A percentile compares a stretch with the other conserved stretches of the same genome.
Evolutionary conservation across 2,888 invertebrate species (phyloP).

Genomic region (Meghimatium bilineatum): DNA sequence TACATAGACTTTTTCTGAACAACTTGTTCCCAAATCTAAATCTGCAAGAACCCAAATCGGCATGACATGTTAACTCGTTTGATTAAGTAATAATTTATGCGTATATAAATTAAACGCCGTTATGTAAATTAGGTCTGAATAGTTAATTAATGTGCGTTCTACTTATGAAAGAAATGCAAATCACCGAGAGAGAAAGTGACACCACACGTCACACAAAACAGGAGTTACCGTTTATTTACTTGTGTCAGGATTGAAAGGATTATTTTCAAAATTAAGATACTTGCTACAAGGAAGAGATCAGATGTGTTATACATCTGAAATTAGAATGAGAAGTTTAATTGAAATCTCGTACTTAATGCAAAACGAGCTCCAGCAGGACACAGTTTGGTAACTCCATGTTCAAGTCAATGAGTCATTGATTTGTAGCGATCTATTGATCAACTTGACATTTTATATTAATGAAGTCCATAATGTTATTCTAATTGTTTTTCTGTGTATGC

Average conservation of each 20-base stretch:
- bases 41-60: not conserved
- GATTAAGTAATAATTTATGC: conserved; percentile 17
- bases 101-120: not conserved
- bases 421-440: too few species aligned
- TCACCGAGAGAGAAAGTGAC: not conserved
- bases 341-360: not conserved
- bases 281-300: not conserved
- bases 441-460: too few species aligned
- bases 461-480: too few species aligned
- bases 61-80: not conserved
- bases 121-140: conserved; percentile 11
- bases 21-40: not conserved
- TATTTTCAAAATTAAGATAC: not conserved
- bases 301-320: not conserved
- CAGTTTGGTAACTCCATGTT: not conserved
- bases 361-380: not conserved
- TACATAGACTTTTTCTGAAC: not conserved
- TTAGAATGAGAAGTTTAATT: not conserved
- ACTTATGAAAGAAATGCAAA: conserved; percentile 11
- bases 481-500: too few species aligned
- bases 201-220: not conserved
- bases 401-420: too few species aligned
- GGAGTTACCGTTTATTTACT: not conserved
- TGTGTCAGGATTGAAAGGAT: not conserved
- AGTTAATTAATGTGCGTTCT: not conserved